Evolutionary conservation across 2,113 vertebrate species (phyloP).

Genomic region (Sus scrofa): T2T-Sscrofa CM000818.6:22665501-22666000

Average conservation of each 20-base stretch:
- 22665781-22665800: conserved; percentile 71
- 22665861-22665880: conserved; percentile 44
- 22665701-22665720: not conserved
- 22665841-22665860: conserved; percentile 39
- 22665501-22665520: conserved; percentile 19
- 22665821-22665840: conserved; percentile 58
- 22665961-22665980: conserved; percentile 50
- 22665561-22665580: conserved; percentile 53
- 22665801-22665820: conserved; percentile 68
- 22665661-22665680: conserved; percentile 15
- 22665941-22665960: conserved; percentile 56
- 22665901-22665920: conserved; percentile 59
- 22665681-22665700: conserved; percentile 58
- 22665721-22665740: conserved; percentile 69
- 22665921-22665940: conserved; percentile 59
- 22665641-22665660: conserved; percentile 68
- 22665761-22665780: conserved; percentile 67
- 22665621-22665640: conserved; percentile 44
- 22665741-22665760: conserved; percentile 62
- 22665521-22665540: conserved; percentile 45
- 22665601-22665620: conserved; percentile 58
- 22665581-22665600: conserved; percentile 46
- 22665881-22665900: conserved; percentile 18
- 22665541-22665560: conserved; percentile 47
- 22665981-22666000: conserved; percentile 57